Conservation (phyloP, 2,888 invertebrate species). For the Nymphalis urticae region DNA sequence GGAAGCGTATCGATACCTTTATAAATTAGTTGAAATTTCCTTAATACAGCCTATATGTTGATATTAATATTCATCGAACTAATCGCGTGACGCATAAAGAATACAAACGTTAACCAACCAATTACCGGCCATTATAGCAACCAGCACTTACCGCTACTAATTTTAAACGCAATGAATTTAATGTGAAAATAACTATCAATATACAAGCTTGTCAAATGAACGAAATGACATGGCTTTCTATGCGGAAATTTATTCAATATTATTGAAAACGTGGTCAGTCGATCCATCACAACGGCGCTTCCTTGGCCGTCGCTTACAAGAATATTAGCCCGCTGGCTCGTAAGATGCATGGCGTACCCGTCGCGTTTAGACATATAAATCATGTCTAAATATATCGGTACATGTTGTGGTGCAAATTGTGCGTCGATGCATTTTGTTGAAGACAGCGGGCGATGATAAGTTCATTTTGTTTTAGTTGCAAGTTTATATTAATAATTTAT, state of each 20-base stretch:
- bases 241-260: conserved; percentile 44
- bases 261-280: conserved; percentile 42
- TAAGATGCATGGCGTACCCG: conserved; percentile 36
- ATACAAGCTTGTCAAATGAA: conserved; percentile 36
- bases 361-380: conserved; percentile 36
- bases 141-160: conserved; percentile 29
- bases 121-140: conserved; percentile 28
- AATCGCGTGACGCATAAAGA: conserved; percentile 7
- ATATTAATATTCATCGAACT: conserved; percentile 1
- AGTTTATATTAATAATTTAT: conserved; percentile 7
- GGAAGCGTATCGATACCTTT: too few relatives aligned
- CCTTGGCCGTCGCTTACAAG: conserved; percentile 39
- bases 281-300: conserved; percentile 43
- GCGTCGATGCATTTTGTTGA: conserved; percentile 27
- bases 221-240: conserved; percentile 50
- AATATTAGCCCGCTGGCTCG: conserved; percentile 39
- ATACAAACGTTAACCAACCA: conserved; percentile 27
- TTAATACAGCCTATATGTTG: not conserved
- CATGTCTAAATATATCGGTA: conserved; percentile 34
- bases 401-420: conserved; percentile 31
- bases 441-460: conserved; percentile 26
- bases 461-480: conserved; percentile 25
- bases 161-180: conserved; percentile 37
- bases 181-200: conserved; percentile 40
- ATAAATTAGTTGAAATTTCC: not conserved